Evolutionary conservation across 2,797 vertebrate genomes (phyloP), one percentile per base, ranked within the genome.

Genomic region (Melopsittacus undulatus): DNA sequence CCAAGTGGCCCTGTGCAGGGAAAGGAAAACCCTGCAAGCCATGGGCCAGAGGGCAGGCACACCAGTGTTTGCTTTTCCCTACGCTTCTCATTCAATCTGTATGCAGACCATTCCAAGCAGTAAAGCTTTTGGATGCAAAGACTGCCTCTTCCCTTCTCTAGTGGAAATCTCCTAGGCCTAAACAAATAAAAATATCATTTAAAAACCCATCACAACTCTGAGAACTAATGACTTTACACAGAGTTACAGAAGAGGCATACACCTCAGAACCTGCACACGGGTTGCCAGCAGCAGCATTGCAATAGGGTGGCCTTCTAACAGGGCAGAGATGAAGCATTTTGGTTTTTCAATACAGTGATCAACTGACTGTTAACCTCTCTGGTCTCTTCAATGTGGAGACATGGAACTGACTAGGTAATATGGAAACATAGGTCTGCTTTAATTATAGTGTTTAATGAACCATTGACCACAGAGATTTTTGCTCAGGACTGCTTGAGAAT

Each of bases 41-140:
- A 64, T 0, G 0, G 26, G 38, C 29, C 38, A 83, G 34, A 57
- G 48, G 40, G 49, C 40, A 51, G 13, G 4, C 49, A 56, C 21
- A n/a, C 1, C 2, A 1, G 13, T 3, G 7, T 26, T 19, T 34
- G 20, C 34, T 20, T 16, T 1, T 4, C 32, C 46, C n/a, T 2
- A 0, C 7, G 17, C 45, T 51, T 67, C 49, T 66, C 6, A 0
- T 11, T 88, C 52, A 32, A 32, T 36, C 43, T 74, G 11, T 30
- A 61, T 3, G 6, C 19, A 48, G 32, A 19, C 42, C 45, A 15
- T 26, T 42, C 23, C 70, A 45, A 63, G 32, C 2, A 56, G 45
- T 15, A 56, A 72, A 46, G 32, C 57, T 48, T 70, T 80, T 23
- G 51, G 23, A 48, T 17, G 10, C 32, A 61, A 59, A 40, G 56